Base-by-base conservation (phyloP, 1,140 invertebrate genomes). In the Drosophila persimilis region DNA sequence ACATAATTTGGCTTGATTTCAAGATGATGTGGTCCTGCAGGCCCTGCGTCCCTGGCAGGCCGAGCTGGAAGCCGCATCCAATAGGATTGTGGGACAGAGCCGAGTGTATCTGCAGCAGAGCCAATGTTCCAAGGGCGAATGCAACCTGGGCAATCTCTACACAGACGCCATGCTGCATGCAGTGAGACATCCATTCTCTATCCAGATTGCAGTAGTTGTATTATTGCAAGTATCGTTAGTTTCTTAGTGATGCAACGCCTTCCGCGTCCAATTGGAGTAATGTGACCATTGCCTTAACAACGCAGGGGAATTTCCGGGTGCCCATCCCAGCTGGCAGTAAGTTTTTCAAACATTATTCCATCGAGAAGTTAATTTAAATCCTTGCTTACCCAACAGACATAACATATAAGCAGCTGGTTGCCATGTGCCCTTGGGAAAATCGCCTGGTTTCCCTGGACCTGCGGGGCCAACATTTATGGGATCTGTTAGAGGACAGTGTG, bases 121-220 rank as follows among this genome's bases (percentile, higher is more conserved):
- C 0, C 80, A 84, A 1, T 96, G 96, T 75, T 79, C 92, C 6
- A 91, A 89, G 20, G 88, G 81, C 0, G 96, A 97, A 90, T 97
- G 96, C 84, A 96, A 95, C 69, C 86, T 97, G 45, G 96, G 95
- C 8, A 96, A 95, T 84, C 92, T 96, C 2, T 93, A 96, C 22
- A 94, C 95, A 1, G 95, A 96, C 69, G 94, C 95, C 1, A 94
- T 95, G 91, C 92, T 96, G 20, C 89, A 95, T 89, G 79, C 80
- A 24, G 93, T 90, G 22, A 56, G 76, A 77, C 44, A 3, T 17
- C 5, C 35, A 39, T 39, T 45, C 6, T 0, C 4, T 15, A 26
- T 9, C 5, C 3, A 2, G 7, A 11, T n/a, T 39, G 0, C 7
- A 31, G 13, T 9, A 1, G 15, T 1, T 43, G 4, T 20, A 0